Evolutionary conservation across 2,888 invertebrate genomes (phyloP), one percentile per base, ranked within the genome.

Genomic region (Patella pellucida): DNA sequence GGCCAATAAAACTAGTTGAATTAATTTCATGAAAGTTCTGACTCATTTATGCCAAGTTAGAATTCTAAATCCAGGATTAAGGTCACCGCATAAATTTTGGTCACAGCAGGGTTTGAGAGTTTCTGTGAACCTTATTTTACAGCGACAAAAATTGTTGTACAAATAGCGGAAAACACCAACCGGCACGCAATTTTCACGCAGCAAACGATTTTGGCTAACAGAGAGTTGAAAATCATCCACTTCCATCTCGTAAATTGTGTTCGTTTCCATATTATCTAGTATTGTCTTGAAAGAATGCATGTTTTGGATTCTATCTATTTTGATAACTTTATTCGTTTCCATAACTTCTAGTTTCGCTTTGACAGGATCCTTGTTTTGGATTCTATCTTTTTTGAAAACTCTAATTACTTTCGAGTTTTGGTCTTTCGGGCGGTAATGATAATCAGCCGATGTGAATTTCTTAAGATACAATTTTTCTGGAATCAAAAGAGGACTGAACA

Each of bases 401-500:
- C 4, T 41, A 14, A 73, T 52, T 15, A n/a, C 62, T 19, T 50
- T 41, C 2, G 12, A 14, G 2, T 15, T 14, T 15, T 23, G 62
- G 9, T 4, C 9, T 41, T 41, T 41, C 19, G 23, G 4, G 62
- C 23, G n/a, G 19, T 62, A 23, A 5, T 62, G 62, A 14, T 62
- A 62, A 14, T 62, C 62, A 12, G 62, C 14, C 19, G 19, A 23
- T 16, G 71, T 68, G 68, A 71, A 78, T 54, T 76, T 77, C 31
- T 78, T 77, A 11, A 80, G 80, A 76, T 86, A 88, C 12, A 85
- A 69, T 68, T 80, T 74, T 41, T 82, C 80, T 15, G 87, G 87
- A 1, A 89, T 74, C 50, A 85, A 79, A 68, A 83, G 74, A 1
- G 88, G 88, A 75, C 85, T 83, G 72, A 84, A 85, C 52, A 88